Evolutionary conservation across 2,888 invertebrate genomes (phyloP).

Genomic region (Syrista parreyssii): DNA sequence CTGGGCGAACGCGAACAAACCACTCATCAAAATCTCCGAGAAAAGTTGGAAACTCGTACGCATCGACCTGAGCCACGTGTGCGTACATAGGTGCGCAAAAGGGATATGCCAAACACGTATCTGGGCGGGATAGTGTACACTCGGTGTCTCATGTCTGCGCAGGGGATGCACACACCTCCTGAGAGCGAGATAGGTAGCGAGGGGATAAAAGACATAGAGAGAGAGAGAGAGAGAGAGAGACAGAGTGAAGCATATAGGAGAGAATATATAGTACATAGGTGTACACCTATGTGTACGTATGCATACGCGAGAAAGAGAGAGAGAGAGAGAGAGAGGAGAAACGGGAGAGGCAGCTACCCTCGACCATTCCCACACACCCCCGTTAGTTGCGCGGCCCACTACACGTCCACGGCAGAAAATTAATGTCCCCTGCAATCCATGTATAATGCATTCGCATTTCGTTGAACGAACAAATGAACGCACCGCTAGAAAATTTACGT

Average conservation of each 20-base stretch:
- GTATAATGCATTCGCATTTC: conserved; percentile 66
- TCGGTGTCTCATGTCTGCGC: neutral
- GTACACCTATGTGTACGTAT: neutral
- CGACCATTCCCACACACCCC: conserved; percentile 8
- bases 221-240: neutral
- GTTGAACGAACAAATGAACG: conserved; percentile 64
- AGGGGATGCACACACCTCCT: neutral
- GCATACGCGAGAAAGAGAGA: neutral
- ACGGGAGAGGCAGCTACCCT: conserved; percentile 18
- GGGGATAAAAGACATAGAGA: neutral
- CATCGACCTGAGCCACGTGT: neutral
- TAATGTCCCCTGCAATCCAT: conserved; percentile 67
- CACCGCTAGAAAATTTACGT: conserved; percentile 64
- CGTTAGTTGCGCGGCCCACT: conserved; percentile 40
- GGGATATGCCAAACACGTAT: neutral
- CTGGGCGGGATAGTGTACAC: neutral
- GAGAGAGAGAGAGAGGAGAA: neutral
- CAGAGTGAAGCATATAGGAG: neutral
- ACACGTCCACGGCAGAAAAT: conserved; percentile 65
- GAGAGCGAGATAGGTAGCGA: neutral
- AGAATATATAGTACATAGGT: neutral
- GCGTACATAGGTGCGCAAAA: neutral
- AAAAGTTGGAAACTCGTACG: conserved; percentile 14
- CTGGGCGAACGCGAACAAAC: conserved; percentile 8
- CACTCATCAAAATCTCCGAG: conserved; percentile 62